These are phyloP conservation scores for Naja naja DNA, from an alignment of 2,113 vertebrate genomes.

Conservation along the genomic window DNA sequence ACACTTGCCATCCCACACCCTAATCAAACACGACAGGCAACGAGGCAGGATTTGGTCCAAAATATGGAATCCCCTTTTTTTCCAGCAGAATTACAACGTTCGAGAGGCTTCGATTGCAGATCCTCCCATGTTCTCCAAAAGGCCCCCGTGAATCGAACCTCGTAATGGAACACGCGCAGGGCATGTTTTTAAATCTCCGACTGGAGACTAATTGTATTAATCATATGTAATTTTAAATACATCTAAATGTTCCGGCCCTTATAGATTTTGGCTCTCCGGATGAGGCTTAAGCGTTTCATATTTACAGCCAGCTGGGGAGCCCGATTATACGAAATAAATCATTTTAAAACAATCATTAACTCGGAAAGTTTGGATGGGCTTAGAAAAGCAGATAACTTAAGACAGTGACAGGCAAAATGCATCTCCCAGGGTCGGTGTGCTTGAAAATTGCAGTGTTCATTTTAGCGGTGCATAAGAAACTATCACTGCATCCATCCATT, in stretches of 20 bases:
- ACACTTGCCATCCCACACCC: not conserved
- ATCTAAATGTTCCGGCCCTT: not conserved
- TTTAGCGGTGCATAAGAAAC: not conserved
- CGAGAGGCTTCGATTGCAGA: not conserved
- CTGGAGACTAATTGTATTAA: not conserved
- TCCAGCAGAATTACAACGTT: not conserved
- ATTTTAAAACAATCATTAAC: not conserved
- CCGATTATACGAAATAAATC: not conserved
- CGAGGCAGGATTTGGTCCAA: not conserved
- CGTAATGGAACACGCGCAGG: not conserved
- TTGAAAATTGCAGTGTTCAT: not conserved
- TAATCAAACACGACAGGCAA: not conserved
- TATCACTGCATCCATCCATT: not conserved
- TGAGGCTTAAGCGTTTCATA: not conserved
- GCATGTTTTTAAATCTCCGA: not conserved
- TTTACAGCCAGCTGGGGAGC: not conserved
- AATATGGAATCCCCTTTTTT: not conserved
- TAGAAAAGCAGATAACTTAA: not conserved
- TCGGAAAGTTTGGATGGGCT: not conserved
- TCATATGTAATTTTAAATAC: not conserved
- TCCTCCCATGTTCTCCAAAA: not conserved
- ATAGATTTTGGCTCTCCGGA: not conserved
- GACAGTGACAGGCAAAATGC: not conserved
- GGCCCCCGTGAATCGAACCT: accelerated
- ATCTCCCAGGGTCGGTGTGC: not conserved